A percentile compares a stretch with the other conserved stretches of the same genome.
Conservation (phyloP, 1,140 invertebrate genomes). For the Drosophila pallidifrons region DNA sequence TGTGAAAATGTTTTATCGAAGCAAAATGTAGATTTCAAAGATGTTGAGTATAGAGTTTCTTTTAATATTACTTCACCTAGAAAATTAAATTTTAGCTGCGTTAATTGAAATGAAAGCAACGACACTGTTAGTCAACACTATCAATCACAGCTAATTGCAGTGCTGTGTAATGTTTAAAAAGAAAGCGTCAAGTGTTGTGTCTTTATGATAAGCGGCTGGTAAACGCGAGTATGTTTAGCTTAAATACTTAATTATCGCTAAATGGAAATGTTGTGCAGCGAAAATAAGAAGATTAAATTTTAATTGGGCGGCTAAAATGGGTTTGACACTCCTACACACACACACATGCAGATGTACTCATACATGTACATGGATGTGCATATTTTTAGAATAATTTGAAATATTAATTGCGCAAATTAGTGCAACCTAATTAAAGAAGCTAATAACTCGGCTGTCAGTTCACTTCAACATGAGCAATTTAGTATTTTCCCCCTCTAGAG, state of each 20-base stretch:
- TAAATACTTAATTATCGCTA: slow-evolving; percentile 1
- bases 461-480: neutral
- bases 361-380: neutral
- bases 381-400: slow-evolving; percentile 9
- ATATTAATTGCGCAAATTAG: slow-evolving; percentile 13
- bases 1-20: too few species aligned
- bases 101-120: too few species aligned
- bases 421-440: slow-evolving; percentile 4
- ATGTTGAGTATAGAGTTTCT: too few species aligned
- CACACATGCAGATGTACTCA: neutral
- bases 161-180: too few species aligned
- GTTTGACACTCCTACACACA: neutral
- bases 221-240: neutral
- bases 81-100: too few species aligned
- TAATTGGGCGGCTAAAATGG: slow-evolving; percentile 5
- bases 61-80: too few species aligned
- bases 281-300: neutral
- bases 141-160: too few species aligned
- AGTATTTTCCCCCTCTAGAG: neutral
- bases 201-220: neutral
- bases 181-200: neutral
- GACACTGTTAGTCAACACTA: too few species aligned
- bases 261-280: neutral
- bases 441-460: slow-evolving; percentile 11
- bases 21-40: too few species aligned